Conservation (phyloP, 2,888 invertebrate genomes). For the Trichopoda pennipes region DNA sequence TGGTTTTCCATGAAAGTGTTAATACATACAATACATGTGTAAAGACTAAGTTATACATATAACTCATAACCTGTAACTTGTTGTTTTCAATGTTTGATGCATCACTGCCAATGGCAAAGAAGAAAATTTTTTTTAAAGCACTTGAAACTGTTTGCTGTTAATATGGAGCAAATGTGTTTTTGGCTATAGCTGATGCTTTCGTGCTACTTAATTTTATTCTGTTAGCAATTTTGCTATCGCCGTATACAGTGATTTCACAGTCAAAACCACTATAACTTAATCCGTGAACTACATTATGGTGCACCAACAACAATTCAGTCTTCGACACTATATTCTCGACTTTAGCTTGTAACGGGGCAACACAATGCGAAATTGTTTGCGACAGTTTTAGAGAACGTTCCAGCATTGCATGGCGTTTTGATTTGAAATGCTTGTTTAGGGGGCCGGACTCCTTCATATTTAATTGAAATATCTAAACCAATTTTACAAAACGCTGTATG, state of each 20-base stretch:
- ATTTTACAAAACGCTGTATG: too few relatives aligned
- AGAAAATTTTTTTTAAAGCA: not conserved
- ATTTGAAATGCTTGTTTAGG: not conserved
- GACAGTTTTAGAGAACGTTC: too few relatives aligned
- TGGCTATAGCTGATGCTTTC: not conserved
- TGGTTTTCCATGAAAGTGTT: too few relatives aligned
- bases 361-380: too few relatives aligned
- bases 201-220: not conserved
- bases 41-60: too few relatives aligned
- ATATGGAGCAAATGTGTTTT: not conserved
- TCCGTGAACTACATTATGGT: too few relatives aligned
- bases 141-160: not conserved
- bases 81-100: constrained; percentile 14
- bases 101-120: not conserved
- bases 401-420: not conserved
- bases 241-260: too few relatives aligned
- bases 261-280: too few relatives aligned
- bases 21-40: too few relatives aligned
- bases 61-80: too few relatives aligned
- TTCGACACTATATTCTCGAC: not conserved
- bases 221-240: constrained; percentile 1
- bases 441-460: not conserved
- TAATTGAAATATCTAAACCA: not conserved
- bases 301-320: not conserved
- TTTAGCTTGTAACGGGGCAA: too few relatives aligned